phyloP scores from a whole-genome alignment of 2,113 vertebrate genomes.

The Artemisiospiza belli region DNA sequence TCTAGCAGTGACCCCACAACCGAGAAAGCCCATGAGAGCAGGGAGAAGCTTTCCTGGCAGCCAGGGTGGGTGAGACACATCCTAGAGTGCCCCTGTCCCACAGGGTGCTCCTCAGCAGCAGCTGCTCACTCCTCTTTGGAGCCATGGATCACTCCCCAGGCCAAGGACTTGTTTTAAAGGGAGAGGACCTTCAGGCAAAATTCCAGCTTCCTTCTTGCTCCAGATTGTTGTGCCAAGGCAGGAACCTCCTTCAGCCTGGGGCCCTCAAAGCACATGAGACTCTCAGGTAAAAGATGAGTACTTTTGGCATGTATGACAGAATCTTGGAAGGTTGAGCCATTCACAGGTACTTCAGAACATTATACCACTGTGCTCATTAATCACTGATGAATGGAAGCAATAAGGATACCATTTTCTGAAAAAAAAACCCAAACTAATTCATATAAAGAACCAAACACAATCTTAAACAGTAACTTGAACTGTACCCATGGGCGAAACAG shows the following conservation, averaged over 20 bases:
- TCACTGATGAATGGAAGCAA: background rate
- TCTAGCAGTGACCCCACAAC: background rate
- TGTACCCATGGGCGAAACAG: background rate
- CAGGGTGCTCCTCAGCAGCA: background rate
- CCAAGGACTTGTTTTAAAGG: background rate
- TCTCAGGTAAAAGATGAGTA: background rate
- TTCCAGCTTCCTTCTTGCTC: background rate
- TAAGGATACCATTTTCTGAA: background rate
- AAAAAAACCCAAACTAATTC: background rate
- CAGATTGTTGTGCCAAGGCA: background rate
- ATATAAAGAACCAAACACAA: background rate
- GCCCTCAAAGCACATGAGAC: background rate
- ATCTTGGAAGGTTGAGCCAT: background rate
- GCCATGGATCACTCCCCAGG: background rate
- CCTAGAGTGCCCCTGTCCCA: background rate
- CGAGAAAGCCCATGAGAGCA: background rate
- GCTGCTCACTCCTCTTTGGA: rapidly evolving
- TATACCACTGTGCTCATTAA: background rate
- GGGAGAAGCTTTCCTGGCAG: background rate
- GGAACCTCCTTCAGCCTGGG: background rate
- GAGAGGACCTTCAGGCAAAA: background rate
- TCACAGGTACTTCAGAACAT: background rate
- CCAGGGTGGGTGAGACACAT: background rate
- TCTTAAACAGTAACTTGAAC: background rate
- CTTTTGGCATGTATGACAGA: rapidly evolving